A percentile compares a stretch with the other conserved stretches of the same genome.
phyloP scores from a whole-genome alignment of 2,797 vertebrate genomes.

The Oryzias sinensis region DNA sequence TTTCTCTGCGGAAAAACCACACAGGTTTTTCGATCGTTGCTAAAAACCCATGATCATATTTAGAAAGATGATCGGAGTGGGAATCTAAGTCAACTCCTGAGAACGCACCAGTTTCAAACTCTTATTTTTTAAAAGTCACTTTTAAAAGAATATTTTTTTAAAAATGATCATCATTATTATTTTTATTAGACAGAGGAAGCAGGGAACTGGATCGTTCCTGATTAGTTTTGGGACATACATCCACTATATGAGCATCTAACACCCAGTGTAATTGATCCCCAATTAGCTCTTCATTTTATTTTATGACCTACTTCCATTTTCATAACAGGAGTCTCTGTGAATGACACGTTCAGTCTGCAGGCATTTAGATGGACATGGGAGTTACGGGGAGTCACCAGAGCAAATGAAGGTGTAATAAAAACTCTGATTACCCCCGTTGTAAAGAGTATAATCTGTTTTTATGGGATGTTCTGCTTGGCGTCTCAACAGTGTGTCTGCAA shows the following conservation, averaged over 20 bases:
- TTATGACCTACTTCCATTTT: conserved; percentile 73
- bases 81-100: too few relatives aligned
- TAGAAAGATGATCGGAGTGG: too few relatives aligned
- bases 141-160: too few relatives aligned
- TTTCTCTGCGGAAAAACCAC: too few relatives aligned
- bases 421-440: conserved; percentile 48
- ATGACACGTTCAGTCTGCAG: conserved; percentile 62
- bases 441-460: conserved; percentile 37
- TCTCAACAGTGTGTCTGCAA: conserved; percentile 7
- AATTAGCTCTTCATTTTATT: conserved; percentile 78
- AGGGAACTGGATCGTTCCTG: too few relatives aligned
- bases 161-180: too few relatives aligned
- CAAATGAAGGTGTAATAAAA: conserved; percentile 71
- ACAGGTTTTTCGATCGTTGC: too few relatives aligned
- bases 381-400: conserved; percentile 72
- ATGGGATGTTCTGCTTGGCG: conserved; percentile 9
- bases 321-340: conserved; percentile 64
- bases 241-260: conserved; percentile 49
- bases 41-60: too few relatives aligned
- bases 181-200: too few relatives aligned
- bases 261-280: conserved; percentile 77
- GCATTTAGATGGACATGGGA: conserved; percentile 54
- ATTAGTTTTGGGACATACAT: conserved; percentile 30
- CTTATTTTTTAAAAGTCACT: too few relatives aligned
- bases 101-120: too few relatives aligned